A percentile compares a stretch with the other conserved stretches of the same genome.
Evolutionary conservation across 2,888 invertebrate species (phyloP).

Genomic region (Cephonodes hylas): DNA sequence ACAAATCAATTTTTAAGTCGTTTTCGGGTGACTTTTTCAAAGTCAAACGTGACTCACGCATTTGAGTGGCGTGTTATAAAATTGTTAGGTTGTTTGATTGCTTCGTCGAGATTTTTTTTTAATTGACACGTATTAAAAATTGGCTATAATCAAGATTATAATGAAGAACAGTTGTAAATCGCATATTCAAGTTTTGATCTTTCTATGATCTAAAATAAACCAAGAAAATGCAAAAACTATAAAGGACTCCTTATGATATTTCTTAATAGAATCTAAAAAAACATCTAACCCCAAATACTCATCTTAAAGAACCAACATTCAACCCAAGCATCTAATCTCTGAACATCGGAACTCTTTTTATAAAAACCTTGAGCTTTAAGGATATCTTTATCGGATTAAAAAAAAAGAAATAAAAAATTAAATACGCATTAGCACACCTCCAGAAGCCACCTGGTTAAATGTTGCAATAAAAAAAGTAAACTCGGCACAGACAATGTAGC

Average conservation of each 20-base stretch:
- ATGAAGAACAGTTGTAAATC: too few species aligned
- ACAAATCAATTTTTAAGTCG: slow-evolving; percentile 11
- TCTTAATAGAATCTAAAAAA: not conserved
- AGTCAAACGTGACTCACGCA: slow-evolving; percentile 5
- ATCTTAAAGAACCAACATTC: not conserved
- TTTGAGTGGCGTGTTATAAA: not conserved
- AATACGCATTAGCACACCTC: slow-evolving; percentile 73
- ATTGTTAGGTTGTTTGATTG: not conserved
- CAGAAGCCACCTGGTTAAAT: slow-evolving; percentile 61
- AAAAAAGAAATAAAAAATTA: slow-evolving; percentile 46
- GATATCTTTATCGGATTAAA: slow-evolving; percentile 63
- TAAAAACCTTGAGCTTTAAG: slow-evolving; percentile 26
- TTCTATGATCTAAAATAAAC: too few species aligned
- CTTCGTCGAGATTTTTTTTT: not conserved
- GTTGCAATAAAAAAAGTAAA: slow-evolving; percentile 46
- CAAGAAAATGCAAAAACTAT: not conserved
- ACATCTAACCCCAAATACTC: not conserved
- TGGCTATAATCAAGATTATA: too few species aligned
- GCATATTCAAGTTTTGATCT: too few species aligned
- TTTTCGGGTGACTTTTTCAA: slow-evolving; percentile 4
- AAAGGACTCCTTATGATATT: not conserved
- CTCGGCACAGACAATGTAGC: slow-evolving; percentile 67
- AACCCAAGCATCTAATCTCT: not conserved
- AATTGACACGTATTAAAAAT: not conserved
- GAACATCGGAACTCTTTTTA: not conserved